These are phyloP conservation scores for Daubentonia madagascariensis DNA, from an alignment of 2,113 vertebrate genomes.

Conservation along the genomic window DNA sequence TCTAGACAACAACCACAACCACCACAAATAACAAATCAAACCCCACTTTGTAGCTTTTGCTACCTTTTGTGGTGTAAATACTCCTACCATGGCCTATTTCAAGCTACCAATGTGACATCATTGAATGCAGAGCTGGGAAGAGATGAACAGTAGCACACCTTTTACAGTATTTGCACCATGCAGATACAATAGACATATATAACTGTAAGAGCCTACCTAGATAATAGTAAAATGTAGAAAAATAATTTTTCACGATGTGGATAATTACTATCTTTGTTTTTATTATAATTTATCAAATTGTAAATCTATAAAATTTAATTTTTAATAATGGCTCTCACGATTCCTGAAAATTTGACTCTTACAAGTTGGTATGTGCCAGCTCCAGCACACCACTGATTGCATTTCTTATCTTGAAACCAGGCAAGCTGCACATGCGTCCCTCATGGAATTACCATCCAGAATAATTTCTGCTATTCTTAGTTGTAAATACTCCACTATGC, in stretches of 20 bases:
- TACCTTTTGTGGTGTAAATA: not conserved
- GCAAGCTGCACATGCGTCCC: accelerated
- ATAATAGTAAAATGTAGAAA: not conserved
- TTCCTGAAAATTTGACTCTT: not conserved
- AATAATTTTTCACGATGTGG: not conserved
- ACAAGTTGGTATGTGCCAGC: not conserved
- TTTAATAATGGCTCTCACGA: not conserved
- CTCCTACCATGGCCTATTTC: not conserved
- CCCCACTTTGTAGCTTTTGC: not conserved
- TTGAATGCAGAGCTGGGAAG: not conserved
- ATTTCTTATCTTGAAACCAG: not conserved
- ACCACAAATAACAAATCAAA: not conserved
- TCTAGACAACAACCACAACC: not conserved
- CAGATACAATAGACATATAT: too few species aligned
- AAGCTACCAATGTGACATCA: accelerated
- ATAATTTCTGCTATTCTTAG: not conserved
- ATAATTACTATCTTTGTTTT: not conserved
- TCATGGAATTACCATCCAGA: not conserved
- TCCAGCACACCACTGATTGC: not conserved
- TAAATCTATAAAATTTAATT: not conserved
- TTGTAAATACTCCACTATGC: accelerated
- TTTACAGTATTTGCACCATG: not conserved
- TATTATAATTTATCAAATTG: not conserved
- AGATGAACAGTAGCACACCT: not conserved
- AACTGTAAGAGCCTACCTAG: not conserved